Percentiles rank a stretch among this genome's conserved stretches.
These are phyloP conservation scores for Muscina levida DNA, from an alignment of 2,888 invertebrate species.

Conservation along the genomic window DNA sequence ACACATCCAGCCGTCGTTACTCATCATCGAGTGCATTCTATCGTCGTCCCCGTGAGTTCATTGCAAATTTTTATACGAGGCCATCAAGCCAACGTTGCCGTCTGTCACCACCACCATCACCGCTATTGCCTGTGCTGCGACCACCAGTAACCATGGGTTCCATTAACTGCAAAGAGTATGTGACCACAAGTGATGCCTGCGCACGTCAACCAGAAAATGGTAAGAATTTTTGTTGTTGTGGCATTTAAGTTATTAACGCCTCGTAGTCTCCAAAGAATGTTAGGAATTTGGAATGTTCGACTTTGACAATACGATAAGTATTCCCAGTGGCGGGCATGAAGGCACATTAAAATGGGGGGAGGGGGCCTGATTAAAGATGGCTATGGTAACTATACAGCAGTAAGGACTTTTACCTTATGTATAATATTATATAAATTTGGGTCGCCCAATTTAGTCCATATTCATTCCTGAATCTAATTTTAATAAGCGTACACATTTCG, in stretches of 20 bases:
- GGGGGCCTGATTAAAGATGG: too few species aligned
- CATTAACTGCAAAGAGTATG: conserved; percentile 77
- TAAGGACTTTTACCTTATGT: too few species aligned
- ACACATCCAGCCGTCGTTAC: neutral
- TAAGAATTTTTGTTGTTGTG: conserved; percentile 53
- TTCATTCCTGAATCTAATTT: too few species aligned
- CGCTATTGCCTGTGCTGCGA: neutral
- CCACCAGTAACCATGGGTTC: conserved; percentile 74
- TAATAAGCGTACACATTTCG: too few species aligned
- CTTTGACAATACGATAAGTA: too few species aligned
- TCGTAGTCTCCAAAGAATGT: conserved; percentile 1
- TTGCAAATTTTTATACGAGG: conserved; percentile 48
- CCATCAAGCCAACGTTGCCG: conserved; percentile 48
- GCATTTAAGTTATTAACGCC: neutral
- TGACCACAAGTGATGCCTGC: conserved; percentile 68
- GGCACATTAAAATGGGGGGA: too few species aligned
- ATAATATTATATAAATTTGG: too few species aligned
- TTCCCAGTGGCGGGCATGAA: neutral
- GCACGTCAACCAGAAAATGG: conserved; percentile 67
- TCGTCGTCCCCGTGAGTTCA: conserved; percentile 1
- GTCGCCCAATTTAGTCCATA: too few species aligned
- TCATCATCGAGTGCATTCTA: conserved; percentile 24
- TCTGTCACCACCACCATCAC: conserved; percentile 24
- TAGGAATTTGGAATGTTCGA: too few species aligned
- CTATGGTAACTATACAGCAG: too few species aligned